Base-by-base conservation (phyloP, 2,797 vertebrate genomes). In the Silurus lanzhouensis region DNA sequence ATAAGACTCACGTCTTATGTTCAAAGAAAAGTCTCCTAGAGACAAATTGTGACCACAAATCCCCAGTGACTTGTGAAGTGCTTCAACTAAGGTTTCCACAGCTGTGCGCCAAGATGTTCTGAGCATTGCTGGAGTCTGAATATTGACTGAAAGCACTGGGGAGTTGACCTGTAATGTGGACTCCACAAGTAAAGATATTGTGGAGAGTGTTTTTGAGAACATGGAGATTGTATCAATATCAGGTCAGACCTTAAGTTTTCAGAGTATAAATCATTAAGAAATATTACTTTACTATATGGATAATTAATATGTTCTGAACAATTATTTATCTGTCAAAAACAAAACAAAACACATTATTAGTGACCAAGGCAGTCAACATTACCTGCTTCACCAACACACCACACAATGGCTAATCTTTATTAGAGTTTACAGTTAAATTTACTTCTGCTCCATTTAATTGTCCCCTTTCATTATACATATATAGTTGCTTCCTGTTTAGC, bases 111-210 rank as follows among this genome's bases (percentile, higher is more conserved):
- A 61, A 46, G 31, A 31, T 78, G 58, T 63, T 79, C 60, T 44
- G 57, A 44, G 31, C 57, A 60, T 15, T 20, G 9, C 25, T 38
- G 3, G 17, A 78, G 76, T n/a, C 76, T 63, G 31, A 27, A 61
- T 6, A 57, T 44, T 5, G 12, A 78, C 27, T 61, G 25, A 61
- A 61, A 78, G 15, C 55, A 58, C 55, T 31, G 25, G 17, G 27
- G 75, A 77, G 25, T 19, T 77, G 75, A 78, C 17, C 57, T 38
- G 57, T 22, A 31, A 12, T 77, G 8, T 58, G 25, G 15, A 77
- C 57, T 77, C 74, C 74, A 27, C 52, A 76, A 27, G 74, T 17
- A 60, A 77, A 77, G 75, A 57, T 77, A 60, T 44, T 61, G 57
- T 60, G 27, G 9, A 22, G 9, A 77, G 9, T 31, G 15, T 20